Evolutionary conservation across 2,113 vertebrate species (phyloP), one percentile per base, ranked within the genome.

Genomic region (Acrocephalus arundinaceus): DNA sequence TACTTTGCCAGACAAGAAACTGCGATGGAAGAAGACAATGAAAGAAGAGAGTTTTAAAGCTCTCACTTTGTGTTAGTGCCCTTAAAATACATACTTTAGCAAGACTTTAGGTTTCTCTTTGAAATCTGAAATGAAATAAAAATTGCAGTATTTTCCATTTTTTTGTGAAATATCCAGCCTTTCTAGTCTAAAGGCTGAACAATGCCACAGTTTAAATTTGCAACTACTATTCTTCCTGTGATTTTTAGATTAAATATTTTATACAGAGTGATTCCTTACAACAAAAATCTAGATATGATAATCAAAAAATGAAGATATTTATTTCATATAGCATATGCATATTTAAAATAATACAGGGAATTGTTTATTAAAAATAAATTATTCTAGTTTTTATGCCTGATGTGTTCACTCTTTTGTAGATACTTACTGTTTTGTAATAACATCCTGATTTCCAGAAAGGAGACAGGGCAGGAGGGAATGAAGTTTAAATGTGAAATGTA

Each of bases 401-500:
- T 66, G 2, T 57, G 21, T 91, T 94, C 41, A 67, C 35, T 96
- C 28, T 90, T 82, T 31, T 87, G 59, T 49, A 76, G 61, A 58
- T 76, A 80, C 39, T 89, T 94, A 74, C 0, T 90, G 58, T 84
- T 96, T 97, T 83, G 16, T 85, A 83, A 93, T 94, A 89, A 94
- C 55, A 55, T 78, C 25, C 30, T 55, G 15, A 63, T 94, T 95
- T 80, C 23, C 76, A 89, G 9, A 67, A 87, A 43, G 31, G 13
- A 49, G 10, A 45, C 6, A 25, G 33, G 16, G 17, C 41, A 54
- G 17, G 3, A 7, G 71, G 37, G 5, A 39, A 77, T 66, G 2
- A 11, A 49, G 19, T 52, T 95, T 85, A 95, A 93, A 87, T 87
- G 48, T 70, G 41, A 96, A 90, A 96, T 95, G 71, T 96, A 81